phyloP scores from a whole-genome alignment of 2,888 invertebrate genomes.

The Thera britannica region DNA sequence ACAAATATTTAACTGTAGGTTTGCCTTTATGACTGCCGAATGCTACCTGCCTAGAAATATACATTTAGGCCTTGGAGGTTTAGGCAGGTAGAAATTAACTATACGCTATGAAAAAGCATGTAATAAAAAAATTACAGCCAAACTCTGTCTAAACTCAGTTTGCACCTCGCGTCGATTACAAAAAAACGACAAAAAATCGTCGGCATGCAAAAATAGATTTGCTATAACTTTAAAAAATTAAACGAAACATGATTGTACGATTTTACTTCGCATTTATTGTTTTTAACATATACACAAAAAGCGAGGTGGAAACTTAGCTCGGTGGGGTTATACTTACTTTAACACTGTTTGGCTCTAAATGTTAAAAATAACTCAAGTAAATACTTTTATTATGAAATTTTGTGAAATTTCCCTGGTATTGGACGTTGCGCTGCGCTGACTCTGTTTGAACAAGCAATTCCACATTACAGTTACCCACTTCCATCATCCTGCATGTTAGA shows the following conservation, averaged over 20 bases:
- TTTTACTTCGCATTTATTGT: no score
- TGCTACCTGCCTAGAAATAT: not conserved
- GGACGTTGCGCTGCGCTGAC: conserved; percentile 20
- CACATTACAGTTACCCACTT: conserved; percentile 6
- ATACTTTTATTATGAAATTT: conserved; percentile 37
- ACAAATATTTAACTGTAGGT: not conserved
- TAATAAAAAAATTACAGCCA: conserved; percentile 1
- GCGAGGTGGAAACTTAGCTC: no score
- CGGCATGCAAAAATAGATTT: no score
- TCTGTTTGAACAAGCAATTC: conserved; percentile 24
- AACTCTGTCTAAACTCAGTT: no score
- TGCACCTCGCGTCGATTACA: no score
- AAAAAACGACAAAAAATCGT: no score
- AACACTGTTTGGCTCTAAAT: no score
- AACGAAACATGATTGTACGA: no score
- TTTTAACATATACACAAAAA: no score
- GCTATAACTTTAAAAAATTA: no score
- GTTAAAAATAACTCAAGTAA: no score
- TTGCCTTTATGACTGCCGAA: not conserved
- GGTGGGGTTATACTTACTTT: no score
- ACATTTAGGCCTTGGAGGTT: not conserved
- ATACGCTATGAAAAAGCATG: not conserved
- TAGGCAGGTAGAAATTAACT: not conserved
- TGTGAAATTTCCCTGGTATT: conserved; percentile 30
- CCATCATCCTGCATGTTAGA: conserved; percentile 5